Base-by-base conservation (phyloP, 2,888 invertebrate genomes). In the Argynnis bischoffii region DNA sequence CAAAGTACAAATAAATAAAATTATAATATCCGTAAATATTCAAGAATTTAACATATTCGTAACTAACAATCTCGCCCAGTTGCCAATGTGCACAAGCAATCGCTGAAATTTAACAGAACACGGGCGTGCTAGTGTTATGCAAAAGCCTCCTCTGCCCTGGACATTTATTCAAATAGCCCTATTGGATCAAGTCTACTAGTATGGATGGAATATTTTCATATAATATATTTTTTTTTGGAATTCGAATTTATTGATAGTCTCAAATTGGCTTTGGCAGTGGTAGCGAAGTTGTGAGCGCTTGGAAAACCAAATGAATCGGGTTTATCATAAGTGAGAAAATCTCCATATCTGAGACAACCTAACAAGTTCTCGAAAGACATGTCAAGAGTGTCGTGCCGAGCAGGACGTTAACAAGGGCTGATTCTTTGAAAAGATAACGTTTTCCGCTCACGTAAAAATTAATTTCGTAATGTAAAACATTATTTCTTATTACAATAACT, bases 101-200 rank as follows among this genome's bases (percentile, higher is more conserved):
- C 48, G 47, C 48, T 59, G 11, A 47, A 47, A 48, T 48, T 26
- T 59, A 59, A 48, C 26, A 6, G 31, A 16, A 31, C 59, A 59
- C 31, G 26, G 48, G 48, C 59, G 31, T 31, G 59, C 47, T 59
- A 48, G 48, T 56, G 63, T 63, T 63, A 67, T 67, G 56, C 67
- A 67, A 66, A 67, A 48, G 26, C 48, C 48, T 48, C 21, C n/a
- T 47, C 26, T 0, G 4, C n/a, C 15, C 6, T 48, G 48, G 48
- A 59, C 59, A 59, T 59, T 31, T 59, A 59, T 59, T 59, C 47
- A 11, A 47, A 47, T 47, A 59, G 21, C 46, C 21, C 11, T 26
- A 59, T 47, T 59, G 11, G 35, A 41, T 41, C 35, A 11, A 41
- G 35, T 41, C 35, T 41, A 41, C 35, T 11, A 11, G 35, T 35